Evolutionary conservation across 2,113 vertebrate genomes (phyloP).

Genomic region (Mirza zaza): DNA sequence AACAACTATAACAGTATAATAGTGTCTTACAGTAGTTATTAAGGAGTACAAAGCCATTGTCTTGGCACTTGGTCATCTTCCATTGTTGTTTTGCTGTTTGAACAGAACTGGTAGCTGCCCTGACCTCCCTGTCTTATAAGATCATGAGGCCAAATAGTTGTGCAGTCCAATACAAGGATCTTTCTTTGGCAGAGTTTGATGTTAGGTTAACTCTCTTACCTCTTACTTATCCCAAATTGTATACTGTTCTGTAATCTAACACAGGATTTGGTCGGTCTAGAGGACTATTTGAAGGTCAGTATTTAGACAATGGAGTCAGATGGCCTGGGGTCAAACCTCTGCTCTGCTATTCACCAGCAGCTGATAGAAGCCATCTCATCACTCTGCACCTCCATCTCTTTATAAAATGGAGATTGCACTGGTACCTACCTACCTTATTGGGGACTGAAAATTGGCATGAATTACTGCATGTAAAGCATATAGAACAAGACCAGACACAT

Average conservation of each 20-base stretch:
- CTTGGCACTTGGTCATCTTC: background rate
- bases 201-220: background rate
- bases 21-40: background rate
- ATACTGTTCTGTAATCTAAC: too few species aligned
- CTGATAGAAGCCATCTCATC: background rate
- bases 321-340: background rate
- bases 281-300: background rate
- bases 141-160: background rate
- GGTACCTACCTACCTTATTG: background rate
- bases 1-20: background rate
- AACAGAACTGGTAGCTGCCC: background rate
- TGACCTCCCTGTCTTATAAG: background rate
- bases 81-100: background rate
- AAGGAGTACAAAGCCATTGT: background rate
- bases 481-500: background rate
- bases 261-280: background rate
- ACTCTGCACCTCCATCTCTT: background rate
- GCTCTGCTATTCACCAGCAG: background rate
- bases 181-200: background rate
- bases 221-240: background rate
- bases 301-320: background rate
- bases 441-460: background rate
- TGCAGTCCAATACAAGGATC: background rate
- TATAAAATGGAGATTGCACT: background rate
- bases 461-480: background rate